Evolutionary conservation across 2,797 vertebrate genomes (phyloP), one percentile per base, ranked within the genome.

Genomic region (Hoplostethus mediterraneus): DNA sequence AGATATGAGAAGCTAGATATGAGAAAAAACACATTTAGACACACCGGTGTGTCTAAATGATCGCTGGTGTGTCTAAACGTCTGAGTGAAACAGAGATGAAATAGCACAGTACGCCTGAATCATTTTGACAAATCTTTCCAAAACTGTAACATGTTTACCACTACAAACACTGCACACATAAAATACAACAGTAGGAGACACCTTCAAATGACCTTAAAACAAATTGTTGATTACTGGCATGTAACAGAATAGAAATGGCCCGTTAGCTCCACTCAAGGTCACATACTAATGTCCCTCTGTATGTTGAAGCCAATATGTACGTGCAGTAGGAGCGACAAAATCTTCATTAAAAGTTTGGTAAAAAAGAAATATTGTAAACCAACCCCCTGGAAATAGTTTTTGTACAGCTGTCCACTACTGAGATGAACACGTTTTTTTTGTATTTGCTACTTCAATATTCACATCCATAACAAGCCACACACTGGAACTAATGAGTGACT

Each of bases 401-500:
- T 66, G 48, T 76, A 55, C 56, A 62, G n/a, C 72, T 59, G 54
- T 42, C 75, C 63, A 63, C 36, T 51, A 51, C n/a, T 38, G 56
- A 65, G 62, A 81, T 66, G 21, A 69, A 76, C 30, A 25, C 44
- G n/a, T 56, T 68, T 71, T 57, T 30, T 59, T 25, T 40, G 30
- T 38, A 62, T 71, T 69, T 63, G 68, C 65, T 75, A 28, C 72
- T 83, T 83, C 75, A 71, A 66, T 83, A 87, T 91, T 87, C 79
- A 69, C 62, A 89, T 91, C 87, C 86, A 91, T 83, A 90, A 84
- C 84, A 79, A 82, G 73, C 81, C 74, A 74, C 79, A 87, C 74
- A 90, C 79, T 59, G 67, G 76, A 90, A 92, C 90, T 93, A 94
- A 93, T 92, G 88, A 90, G 85, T 83, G 87, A 89, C 85, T 77